These are phyloP conservation scores for Aspiorhynchus laticeps DNA, from an alignment of 2,113 vertebrate genomes.

Conservation along the genomic window DNA sequence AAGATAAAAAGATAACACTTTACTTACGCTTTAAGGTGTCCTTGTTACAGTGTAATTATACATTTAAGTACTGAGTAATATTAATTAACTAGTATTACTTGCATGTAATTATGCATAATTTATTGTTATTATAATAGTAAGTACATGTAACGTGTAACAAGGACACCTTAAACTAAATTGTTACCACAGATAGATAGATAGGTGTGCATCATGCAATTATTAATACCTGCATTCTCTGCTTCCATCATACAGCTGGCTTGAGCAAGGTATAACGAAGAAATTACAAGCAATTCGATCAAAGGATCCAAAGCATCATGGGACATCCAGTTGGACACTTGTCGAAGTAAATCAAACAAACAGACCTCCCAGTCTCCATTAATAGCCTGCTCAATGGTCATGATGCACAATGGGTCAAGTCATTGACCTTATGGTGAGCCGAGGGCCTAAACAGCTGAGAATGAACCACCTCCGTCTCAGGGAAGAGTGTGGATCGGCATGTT, in stretches of 20 bases:
- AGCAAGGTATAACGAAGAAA: not conserved
- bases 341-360: constrained; percentile 15
- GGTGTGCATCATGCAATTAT: not conserved
- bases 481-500: constrained; percentile 17
- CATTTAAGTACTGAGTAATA: too few relatives aligned
- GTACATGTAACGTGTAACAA: too few relatives aligned
- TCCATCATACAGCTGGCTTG: not conserved
- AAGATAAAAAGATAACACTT: too few relatives aligned
- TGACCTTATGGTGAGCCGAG: constrained; percentile 9
- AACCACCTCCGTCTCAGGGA: constrained; percentile 3
- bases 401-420: constrained; percentile 10
- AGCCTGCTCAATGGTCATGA: constrained; percentile 4
- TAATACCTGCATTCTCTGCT: not conserved
- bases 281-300: not conserved
- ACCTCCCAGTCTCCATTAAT: not conserved
- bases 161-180: not conserved
- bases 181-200: not conserved
- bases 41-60: too few relatives aligned
- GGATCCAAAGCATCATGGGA: not conserved
- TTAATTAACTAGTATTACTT: too few relatives aligned
- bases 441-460: constrained; percentile 40
- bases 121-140: too few relatives aligned
- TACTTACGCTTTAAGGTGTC: too few relatives aligned
- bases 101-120: too few relatives aligned
- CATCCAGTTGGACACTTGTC: not conserved